Conservation (phyloP, 2,113 vertebrate species). For the Ceratotherium simum region DNA sequence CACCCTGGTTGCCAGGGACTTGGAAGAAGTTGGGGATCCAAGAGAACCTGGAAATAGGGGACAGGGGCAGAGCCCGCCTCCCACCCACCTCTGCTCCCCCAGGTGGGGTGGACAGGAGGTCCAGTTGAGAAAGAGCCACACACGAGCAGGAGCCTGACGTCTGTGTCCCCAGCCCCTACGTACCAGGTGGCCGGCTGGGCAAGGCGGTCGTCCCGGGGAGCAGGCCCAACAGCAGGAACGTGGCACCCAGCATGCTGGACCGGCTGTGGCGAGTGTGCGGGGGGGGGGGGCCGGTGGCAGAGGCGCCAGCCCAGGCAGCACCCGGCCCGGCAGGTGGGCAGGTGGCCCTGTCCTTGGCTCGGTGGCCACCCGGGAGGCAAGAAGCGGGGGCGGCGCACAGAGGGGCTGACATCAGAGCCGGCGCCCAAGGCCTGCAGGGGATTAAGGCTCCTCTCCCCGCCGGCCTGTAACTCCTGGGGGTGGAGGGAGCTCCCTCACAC, state of each 20-base stretch:
- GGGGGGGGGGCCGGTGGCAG: neutral
- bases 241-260: neutral
- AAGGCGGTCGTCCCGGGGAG: neutral
- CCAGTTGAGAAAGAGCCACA: rapidly evolving
- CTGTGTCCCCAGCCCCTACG: neutral
- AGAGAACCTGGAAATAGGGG: neutral
- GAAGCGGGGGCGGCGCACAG: neutral
- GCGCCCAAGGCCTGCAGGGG: conserved; percentile 54
- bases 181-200: neutral
- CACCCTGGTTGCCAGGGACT: neutral
- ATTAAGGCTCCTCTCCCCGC: conserved; percentile 30
- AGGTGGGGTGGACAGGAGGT: rapidly evolving
- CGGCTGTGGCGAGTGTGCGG: rapidly evolving
- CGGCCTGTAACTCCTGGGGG: too few species aligned
- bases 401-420: neutral
- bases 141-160: rapidly evolving
- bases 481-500: too few species aligned
- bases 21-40: neutral
- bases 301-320: neutral
- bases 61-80: neutral
- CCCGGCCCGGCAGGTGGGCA: neutral
- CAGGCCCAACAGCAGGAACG: conserved; percentile 40
- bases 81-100: rapidly evolving
- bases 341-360: conserved; percentile 52
- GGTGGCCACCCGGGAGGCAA: neutral